Percentiles rank a stretch among this genome's conserved stretches.
phyloP scores from a whole-genome alignment of 2,113 vertebrate genomes.

The Cheilinus undulatus region DNA sequence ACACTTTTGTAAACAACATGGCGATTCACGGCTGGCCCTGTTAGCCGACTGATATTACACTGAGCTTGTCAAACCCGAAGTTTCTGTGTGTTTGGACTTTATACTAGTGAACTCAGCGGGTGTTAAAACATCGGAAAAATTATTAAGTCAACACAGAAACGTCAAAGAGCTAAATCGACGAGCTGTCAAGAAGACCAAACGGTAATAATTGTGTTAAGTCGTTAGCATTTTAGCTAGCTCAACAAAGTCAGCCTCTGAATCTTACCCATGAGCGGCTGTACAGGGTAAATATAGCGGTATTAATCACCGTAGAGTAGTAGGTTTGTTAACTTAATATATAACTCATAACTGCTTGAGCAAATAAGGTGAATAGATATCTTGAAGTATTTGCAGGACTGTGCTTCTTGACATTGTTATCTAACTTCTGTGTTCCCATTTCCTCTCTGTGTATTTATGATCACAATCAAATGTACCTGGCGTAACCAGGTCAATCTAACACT shows the following conservation, averaged over 20 bases:
- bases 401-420: background rate
- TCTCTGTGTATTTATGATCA: background rate
- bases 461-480: background rate
- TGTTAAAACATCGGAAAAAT: background rate
- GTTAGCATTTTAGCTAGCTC: conserved; percentile 68
- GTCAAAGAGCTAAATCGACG: conserved; percentile 32
- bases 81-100: background rate
- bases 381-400: background rate
- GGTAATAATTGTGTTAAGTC: conserved; percentile 50
- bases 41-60: conserved; percentile 26
- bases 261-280: background rate
- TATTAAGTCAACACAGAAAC: background rate
- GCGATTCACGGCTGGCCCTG: conserved; percentile 64
- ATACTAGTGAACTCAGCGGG: background rate
- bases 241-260: background rate
- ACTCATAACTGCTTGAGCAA: background rate
- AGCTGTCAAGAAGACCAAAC: conserved; percentile 58
- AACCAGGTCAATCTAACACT: background rate
- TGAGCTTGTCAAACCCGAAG: background rate
- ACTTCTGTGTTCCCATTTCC: background rate
- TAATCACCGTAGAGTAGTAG: background rate
- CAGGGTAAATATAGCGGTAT: background rate
- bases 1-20: conserved; percentile 86
- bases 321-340: background rate
- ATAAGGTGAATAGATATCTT: background rate